These are phyloP conservation scores for Zaprionus vittiger DNA, from an alignment of 1,140 invertebrate genomes.

Conservation along the genomic window DNA sequence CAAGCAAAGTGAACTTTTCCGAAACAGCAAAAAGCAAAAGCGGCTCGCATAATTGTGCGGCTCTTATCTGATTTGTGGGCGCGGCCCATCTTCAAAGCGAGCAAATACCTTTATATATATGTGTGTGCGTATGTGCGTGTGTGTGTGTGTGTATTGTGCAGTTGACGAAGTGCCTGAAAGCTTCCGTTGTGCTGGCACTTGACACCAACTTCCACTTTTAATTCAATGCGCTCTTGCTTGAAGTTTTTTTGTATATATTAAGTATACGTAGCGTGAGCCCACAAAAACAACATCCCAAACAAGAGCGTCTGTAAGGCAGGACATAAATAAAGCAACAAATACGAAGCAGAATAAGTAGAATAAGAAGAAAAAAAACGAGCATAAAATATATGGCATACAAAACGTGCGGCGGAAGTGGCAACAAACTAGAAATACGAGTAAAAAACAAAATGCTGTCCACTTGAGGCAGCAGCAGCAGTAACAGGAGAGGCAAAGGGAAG, in stretches of 20 bases:
- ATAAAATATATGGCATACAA: constrained; percentile 56
- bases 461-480: constrained; percentile 49
- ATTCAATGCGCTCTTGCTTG: constrained; percentile 66
- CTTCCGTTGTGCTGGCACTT: constrained; percentile 67
- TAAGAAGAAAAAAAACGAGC: constrained; percentile 14
- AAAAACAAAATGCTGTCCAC: constrained; percentile 74
- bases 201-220: constrained; percentile 70
- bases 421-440: constrained; percentile 62
- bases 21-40: constrained; percentile 20
- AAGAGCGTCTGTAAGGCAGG: constrained; percentile 34
- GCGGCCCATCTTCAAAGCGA: constrained; percentile 26
- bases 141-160: constrained; percentile 1
- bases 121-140: too few relatives aligned
- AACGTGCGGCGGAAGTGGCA: constrained; percentile 70
- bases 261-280: constrained; percentile 59
- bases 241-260: constrained; percentile 54
- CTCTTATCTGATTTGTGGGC: constrained; percentile 75
- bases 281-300: constrained; percentile 13
- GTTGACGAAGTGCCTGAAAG: constrained; percentile 80
- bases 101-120: neutral
- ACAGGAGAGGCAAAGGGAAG: constrained; percentile 13
- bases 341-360: constrained; percentile 17
- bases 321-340: constrained; percentile 57
- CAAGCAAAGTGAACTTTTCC: constrained; percentile 47
- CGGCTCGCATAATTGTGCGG: constrained; percentile 39